Percentiles rank a stretch among this genome's conserved stretches.
Evolutionary conservation across 2,113 vertebrate species (phyloP).

Genomic region (Hippopotamus amphibius): DNA sequence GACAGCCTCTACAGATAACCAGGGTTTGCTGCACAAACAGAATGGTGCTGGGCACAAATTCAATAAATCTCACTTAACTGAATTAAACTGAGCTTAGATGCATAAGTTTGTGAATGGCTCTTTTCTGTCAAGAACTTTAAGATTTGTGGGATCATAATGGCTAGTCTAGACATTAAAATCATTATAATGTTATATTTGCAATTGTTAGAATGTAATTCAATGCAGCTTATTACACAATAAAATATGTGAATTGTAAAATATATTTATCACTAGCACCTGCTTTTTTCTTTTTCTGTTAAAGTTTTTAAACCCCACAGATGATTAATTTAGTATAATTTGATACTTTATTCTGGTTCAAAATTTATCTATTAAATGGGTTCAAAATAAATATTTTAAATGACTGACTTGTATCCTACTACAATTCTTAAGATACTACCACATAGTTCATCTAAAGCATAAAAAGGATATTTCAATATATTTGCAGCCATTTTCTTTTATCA

Average conservation of each 20-base stretch:
- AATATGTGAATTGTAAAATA: background rate
- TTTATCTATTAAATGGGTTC: background rate
- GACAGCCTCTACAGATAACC: background rate
- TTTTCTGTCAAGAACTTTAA: constrained; percentile 12
- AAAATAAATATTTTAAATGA: constrained; percentile 42
- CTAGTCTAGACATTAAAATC: background rate
- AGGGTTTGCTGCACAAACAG: background rate
- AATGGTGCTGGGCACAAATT: background rate
- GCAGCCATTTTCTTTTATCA: background rate
- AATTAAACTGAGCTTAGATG: background rate
- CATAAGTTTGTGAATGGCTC: background rate
- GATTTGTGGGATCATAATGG: background rate
- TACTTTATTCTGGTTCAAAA: background rate
- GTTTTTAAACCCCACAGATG: background rate
- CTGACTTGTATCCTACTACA: background rate
- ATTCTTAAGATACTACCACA: constrained; percentile 29
- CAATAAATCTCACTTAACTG: background rate
- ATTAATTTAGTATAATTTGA: background rate
- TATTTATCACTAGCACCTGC: background rate
- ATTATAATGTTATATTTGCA: background rate
- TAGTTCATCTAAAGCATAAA: background rate
- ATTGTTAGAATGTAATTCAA: background rate
- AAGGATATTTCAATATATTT: background rate
- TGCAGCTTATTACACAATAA: background rate
- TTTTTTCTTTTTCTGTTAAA: background rate